These are phyloP conservation scores for Stegana nigrithorax DNA, from an alignment of 2,888 invertebrate species.

Conservation along the genomic window DNA sequence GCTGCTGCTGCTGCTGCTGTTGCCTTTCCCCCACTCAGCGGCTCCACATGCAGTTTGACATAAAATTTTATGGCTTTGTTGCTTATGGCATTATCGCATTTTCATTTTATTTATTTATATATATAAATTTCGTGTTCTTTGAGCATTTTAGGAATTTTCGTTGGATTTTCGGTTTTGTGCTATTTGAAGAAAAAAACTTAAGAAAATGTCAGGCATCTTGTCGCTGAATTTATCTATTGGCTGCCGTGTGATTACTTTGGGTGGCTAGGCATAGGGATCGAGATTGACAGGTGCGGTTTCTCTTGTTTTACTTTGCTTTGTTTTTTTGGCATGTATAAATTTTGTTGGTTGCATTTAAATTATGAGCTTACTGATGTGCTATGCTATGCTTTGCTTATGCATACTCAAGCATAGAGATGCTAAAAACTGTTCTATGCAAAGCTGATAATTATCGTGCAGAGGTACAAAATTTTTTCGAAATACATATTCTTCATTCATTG, in stretches of 20 bases:
- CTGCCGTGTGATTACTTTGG: constrained; percentile 15
- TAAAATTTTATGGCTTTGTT: constrained; percentile 56
- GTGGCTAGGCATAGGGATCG: background rate
- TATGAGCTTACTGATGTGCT: too few species aligned
- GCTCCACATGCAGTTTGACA: constrained; percentile 35
- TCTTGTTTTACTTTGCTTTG: background rate
- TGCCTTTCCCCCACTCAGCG: too few species aligned
- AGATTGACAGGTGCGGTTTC: constrained; percentile 21
- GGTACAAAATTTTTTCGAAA: too few species aligned
- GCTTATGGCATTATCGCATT: constrained; percentile 36
- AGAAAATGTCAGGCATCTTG: constrained; percentile 47
- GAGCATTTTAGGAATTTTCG: constrained; percentile 45
- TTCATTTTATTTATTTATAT: constrained; percentile 23
- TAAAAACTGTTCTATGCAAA: too few species aligned
- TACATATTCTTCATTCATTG: too few species aligned
- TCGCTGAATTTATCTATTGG: constrained; percentile 43
- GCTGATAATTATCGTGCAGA: too few species aligned
- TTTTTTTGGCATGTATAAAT: background rate
- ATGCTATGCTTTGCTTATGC: too few species aligned
- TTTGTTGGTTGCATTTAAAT: too few species aligned
- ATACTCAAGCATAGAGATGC: too few species aligned
- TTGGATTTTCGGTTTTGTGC: constrained; percentile 35
- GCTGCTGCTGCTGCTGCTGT: constrained; percentile 23
- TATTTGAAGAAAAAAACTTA: constrained; percentile 47
- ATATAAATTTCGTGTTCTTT: constrained; percentile 23